phyloP scores from a whole-genome alignment of 2,797 vertebrate genomes.

The Ataeniobius toweri region DNA sequence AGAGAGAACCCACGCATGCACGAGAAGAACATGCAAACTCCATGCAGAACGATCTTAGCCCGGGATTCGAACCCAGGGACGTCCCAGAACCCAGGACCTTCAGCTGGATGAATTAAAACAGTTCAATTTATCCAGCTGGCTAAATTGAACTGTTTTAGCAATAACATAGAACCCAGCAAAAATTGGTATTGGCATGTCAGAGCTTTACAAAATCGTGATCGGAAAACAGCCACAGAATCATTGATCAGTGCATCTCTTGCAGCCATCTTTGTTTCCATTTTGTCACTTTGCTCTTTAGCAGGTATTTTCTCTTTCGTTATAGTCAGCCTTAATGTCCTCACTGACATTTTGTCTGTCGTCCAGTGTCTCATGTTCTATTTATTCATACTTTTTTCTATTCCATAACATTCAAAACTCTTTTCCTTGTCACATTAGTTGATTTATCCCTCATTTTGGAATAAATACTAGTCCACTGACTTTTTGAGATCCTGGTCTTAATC shows the following conservation, averaged over 20 bases:
- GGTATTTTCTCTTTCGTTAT: neutral
- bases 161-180: too few species aligned
- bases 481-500: neutral
- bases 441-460: neutral
- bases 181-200: neutral
- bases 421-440: neutral
- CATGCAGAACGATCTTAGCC: too few species aligned
- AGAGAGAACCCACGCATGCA: too few species aligned
- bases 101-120: neutral
- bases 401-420: neutral
- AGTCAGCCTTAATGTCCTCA: too few species aligned
- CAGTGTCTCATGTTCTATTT: too few species aligned
- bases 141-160: too few species aligned
- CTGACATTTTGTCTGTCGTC: too few species aligned
- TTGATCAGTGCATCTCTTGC: neutral
- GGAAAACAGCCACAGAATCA: neutral
- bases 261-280: neutral
- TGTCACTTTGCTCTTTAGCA: neutral
- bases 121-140: neutral
- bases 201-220: too few species aligned
- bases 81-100: too few species aligned
- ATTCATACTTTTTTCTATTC: too few species aligned
- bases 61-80: too few species aligned
- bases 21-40: too few species aligned
- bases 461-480: neutral